Percentiles rank a stretch among this genome's conserved stretches.
phyloP scores from a whole-genome alignment of 2,113 vertebrate species.

The Montifringilla adamsi region DNA sequence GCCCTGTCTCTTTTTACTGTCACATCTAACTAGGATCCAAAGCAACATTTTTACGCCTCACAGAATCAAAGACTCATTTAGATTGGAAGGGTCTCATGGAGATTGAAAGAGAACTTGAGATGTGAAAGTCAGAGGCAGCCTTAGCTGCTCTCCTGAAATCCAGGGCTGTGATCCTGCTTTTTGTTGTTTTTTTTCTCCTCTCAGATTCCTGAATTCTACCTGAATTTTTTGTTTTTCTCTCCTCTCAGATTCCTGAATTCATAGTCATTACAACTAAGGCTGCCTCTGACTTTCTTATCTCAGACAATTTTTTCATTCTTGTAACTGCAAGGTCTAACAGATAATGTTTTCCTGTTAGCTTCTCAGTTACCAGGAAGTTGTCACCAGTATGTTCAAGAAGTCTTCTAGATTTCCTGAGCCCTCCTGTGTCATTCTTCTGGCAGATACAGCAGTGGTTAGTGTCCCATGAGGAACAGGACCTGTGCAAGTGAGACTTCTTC shows the following conservation, averaged over 20 bases:
- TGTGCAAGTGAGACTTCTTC: not conserved
- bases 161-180: not conserved
- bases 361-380: not conserved
- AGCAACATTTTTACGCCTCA: not conserved
- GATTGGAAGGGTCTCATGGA: not conserved
- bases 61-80: not conserved
- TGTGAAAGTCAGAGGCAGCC: not conserved
- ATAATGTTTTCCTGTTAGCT: not conserved
- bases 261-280: not conserved
- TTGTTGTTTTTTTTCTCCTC: not conserved
- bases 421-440: not conserved
- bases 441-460: not conserved
- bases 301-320: not conserved
- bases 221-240: too few species aligned
- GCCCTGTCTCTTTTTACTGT: not conserved
- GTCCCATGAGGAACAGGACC: not conserved
- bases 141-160: not conserved
- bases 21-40: not conserved
- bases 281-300: not conserved
- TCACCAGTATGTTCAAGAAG: not conserved
- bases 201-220: not conserved
- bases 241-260: not conserved
- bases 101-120: not conserved
- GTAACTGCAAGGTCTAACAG: not conserved
- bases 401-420: not conserved